Base-by-base conservation (phyloP, 1,140 invertebrate species). In the Pseudomyrmex flavicornis region DNA sequence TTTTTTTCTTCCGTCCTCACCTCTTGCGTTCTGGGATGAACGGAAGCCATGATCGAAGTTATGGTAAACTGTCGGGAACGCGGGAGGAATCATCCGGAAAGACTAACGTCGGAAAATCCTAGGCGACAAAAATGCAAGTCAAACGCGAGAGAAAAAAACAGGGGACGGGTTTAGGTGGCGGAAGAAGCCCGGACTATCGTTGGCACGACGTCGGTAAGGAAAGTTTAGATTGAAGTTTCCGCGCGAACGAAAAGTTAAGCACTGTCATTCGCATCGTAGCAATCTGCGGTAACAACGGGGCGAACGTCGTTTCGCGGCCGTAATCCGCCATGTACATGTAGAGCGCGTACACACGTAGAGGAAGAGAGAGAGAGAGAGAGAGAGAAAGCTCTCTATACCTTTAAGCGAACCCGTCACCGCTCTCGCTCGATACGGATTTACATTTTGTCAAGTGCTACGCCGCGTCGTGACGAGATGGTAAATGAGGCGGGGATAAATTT, bases 171-270 rank as follows among this genome's bases (percentile, higher is more conserved):
- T 61, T 80, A 35, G 48, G 20, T 20, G 12, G 35, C n/a, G 15
- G 48, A 80, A 72, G 56, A 80, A 72, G 35, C 44, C 15, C 54
- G 69, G 52, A 17, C 20, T 66, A 15, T 59, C 66, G 73, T 20
- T 50, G 50, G 15, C 2, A 56, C 48, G 8, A 15, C n/a, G 59
- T 17, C 10, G 44, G 26, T 13, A 69, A 76, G 85, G 69, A 91
- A 92, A 91, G 90, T 92, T 92, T 84, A 85, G 84, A 91, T 92
- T 87, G 89, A 93, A 92, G 89, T 93, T 92, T 88, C 85, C 86
- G 62, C 61, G 85, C 85, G 85, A 85, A 85, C 85, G 86, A 91
- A 87, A 92, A 93, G 91, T 93, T 91, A 91, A 91, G 90, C 85
- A 87, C 85, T 85, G 88, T 90, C 88, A 85, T 75, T 90, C 74